These are phyloP conservation scores for Buathra laborator DNA, from an alignment of 2,888 invertebrate genomes.

Conservation along the genomic window DNA sequence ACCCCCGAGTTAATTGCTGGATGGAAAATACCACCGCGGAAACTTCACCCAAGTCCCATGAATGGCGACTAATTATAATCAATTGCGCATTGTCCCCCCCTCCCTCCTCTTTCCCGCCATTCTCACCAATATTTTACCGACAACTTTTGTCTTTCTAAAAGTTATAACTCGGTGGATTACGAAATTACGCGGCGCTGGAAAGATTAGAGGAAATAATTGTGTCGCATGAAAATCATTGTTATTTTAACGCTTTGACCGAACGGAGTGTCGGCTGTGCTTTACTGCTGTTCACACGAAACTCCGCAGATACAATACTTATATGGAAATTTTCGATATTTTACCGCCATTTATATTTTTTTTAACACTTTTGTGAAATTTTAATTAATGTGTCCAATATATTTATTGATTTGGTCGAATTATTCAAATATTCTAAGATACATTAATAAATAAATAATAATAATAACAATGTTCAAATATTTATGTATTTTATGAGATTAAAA, in stretches of 20 bases:
- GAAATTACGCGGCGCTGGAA: neutral
- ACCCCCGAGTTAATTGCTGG: constrained; percentile 60
- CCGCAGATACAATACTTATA: neutral
- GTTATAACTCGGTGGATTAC: constrained; percentile 1
- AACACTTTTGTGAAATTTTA: no score
- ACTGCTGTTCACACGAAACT: neutral
- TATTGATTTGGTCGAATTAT: no score
- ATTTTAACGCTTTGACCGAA: neutral
- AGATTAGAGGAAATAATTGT: constrained; percentile 1
- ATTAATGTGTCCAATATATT: no score
- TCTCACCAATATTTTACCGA: constrained; percentile 48
- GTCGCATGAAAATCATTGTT: constrained; percentile 9
- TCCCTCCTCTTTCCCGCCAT: neutral
- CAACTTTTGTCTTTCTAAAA: constrained; percentile 1
- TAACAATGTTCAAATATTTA: no score
- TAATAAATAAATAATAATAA: no score
- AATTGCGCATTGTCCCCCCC: constrained; percentile 80
- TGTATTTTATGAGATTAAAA: no score
- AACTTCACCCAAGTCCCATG: constrained; percentile 72
- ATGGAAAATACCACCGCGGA: constrained; percentile 73
- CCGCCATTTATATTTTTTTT: no score
- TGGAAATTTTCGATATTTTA: neutral
- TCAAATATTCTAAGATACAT: no score
- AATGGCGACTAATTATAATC: constrained; percentile 83
- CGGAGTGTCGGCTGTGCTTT: neutral